phyloP scores from a whole-genome alignment of 2,113 vertebrate genomes.

The Rhodinocichla rosea region DNA sequence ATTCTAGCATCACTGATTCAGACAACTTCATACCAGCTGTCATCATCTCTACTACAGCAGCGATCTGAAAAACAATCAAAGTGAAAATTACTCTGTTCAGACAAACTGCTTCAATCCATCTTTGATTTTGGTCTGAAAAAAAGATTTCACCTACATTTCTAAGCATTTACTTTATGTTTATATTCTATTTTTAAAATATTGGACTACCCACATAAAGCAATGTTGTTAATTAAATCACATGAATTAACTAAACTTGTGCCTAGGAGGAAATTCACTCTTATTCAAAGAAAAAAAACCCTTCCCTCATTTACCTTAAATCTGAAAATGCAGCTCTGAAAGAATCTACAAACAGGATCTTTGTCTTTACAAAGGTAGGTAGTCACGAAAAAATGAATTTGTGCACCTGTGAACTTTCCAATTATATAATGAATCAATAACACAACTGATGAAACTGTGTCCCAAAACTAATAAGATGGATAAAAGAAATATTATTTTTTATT shows the following conservation, averaged over 20 bases:
- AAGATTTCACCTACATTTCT: background rate
- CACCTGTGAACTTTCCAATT: background rate
- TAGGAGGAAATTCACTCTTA: background rate
- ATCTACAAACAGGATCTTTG: background rate
- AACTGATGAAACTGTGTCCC: background rate
- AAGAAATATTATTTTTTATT: background rate
- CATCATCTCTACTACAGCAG: background rate
- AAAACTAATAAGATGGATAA: background rate
- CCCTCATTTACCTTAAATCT: background rate
- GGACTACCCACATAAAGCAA: background rate
- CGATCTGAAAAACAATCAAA: conserved; percentile 12
- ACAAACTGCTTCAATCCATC: background rate
- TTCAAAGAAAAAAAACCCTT: background rate
- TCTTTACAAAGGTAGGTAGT: background rate
- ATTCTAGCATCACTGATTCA: conserved; percentile 26
- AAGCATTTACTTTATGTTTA: background rate
- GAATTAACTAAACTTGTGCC: background rate
- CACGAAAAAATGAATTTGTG: background rate
- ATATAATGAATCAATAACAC: background rate
- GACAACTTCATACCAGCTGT: conserved; percentile 30
- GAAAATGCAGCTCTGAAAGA: background rate
- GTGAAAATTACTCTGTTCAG: conserved; percentile 34
- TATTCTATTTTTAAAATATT: background rate
- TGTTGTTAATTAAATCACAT: background rate
- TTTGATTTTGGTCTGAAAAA: background rate